Percentiles rank a stretch among this genome's conserved stretches.
Evolutionary conservation across 2,113 vertebrate genomes (phyloP).

Genomic region (Etheostoma cragini): DNA sequence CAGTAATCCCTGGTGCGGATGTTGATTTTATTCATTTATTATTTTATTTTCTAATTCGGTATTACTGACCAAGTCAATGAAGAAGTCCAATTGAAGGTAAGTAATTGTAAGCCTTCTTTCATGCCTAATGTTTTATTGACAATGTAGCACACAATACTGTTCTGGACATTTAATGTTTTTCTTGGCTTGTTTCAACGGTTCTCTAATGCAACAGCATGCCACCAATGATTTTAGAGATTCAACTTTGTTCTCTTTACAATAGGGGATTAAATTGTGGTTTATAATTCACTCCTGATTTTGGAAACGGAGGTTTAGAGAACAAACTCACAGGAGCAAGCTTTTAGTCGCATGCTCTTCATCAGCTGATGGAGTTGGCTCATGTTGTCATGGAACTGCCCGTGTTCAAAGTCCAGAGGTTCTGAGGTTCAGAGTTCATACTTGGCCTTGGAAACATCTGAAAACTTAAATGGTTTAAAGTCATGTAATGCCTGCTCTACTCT

Average conservation of each 20-base stretch:
- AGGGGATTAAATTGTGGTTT: neutral
- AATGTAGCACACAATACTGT: neutral
- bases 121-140: neutral
- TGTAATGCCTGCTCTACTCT: too few relatives aligned
- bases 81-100: neutral
- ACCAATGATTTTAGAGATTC: neutral
- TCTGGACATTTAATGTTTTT: neutral
- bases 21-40: constrained; percentile 4
- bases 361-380: neutral
- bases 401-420: neutral
- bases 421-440: neutral
- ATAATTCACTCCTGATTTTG: neutral
- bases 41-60: constrained; percentile 15
- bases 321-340: neutral
- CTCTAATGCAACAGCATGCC: neutral
- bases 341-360: neutral
- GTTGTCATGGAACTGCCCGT: neutral
- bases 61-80: neutral
- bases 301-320: neutral
- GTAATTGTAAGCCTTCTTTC: neutral
- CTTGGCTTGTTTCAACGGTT: neutral
- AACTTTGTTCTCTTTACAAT: neutral
- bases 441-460: neutral
- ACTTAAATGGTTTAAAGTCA: neutral
- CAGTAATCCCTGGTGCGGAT: constrained; percentile 16